phyloP scores from a whole-genome alignment of 2,888 invertebrate species.

The Acanthosepion lycidas region DNA sequence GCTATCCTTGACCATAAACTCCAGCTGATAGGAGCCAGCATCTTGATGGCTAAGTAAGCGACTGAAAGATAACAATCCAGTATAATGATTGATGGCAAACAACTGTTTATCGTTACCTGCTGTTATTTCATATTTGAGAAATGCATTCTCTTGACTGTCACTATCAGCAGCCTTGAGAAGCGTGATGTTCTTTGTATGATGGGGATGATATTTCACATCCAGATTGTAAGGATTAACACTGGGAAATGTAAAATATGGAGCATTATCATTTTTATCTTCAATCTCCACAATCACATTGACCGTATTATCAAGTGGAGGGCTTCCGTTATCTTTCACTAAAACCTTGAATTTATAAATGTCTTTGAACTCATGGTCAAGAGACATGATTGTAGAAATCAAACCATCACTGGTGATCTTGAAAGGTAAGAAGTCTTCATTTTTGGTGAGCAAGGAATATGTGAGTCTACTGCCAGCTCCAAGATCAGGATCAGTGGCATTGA shows the following conservation, averaged over 20 bases:
- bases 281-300: constrained; percentile 8
- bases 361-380: constrained; percentile 23
- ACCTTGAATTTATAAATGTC: constrained; percentile 33
- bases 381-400: constrained; percentile 1
- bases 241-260: neutral
- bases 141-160: constrained; percentile 22
- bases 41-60: neutral
- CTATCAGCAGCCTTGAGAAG: neutral
- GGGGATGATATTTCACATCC: neutral
- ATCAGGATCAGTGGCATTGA: constrained; percentile 1
- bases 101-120: neutral
- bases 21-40: neutral
- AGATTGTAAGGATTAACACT: neutral
- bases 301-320: neutral
- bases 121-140: constrained; percentile 21
- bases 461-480: constrained; percentile 18
- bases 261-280: constrained; percentile 33
- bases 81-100: constrained; percentile 23
- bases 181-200: neutral
- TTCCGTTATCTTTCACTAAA: neutral
- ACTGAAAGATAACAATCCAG: neutral
- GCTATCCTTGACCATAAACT: constrained; percentile 1
- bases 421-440: neutral
- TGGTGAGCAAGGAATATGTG: neutral
- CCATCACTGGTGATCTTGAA: constrained; percentile 18